phyloP scores from a whole-genome alignment of 2,888 invertebrate genomes.

The Aplocera efformata region DNA sequence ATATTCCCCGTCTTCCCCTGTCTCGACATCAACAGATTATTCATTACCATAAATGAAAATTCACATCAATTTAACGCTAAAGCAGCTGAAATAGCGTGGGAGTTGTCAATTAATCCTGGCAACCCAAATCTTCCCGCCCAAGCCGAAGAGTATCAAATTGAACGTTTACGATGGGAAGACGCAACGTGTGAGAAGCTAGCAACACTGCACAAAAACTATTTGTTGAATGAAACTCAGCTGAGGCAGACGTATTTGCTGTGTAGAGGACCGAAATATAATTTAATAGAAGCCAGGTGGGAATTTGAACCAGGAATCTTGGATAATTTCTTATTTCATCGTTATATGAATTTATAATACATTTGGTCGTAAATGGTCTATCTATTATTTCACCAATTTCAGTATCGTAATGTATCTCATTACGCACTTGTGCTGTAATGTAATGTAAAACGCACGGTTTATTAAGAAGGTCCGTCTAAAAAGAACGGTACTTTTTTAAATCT shows the following conservation, averaged over 20 bases:
- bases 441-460: too few relatives aligned
- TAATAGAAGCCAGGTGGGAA: conserved; percentile 76
- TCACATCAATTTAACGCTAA: conserved; percentile 48
- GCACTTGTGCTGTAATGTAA: too few relatives aligned
- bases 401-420: too few relatives aligned
- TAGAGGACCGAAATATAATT: conserved; percentile 81
- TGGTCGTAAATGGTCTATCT: too few relatives aligned
- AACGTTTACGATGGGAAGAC: conserved; percentile 54
- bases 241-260: conserved; percentile 82
- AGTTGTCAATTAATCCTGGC: conserved; percentile 49
- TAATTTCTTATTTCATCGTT: too few relatives aligned
- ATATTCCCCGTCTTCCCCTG: conserved; percentile 22
- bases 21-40: conserved; percentile 37
- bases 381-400: too few relatives aligned
- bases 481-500: too few relatives aligned
- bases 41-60: conserved; percentile 54
- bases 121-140: conserved; percentile 39
- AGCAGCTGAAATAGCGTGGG: conserved; percentile 65
- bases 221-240: conserved; percentile 55
- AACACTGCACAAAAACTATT: conserved; percentile 36
- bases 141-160: conserved; percentile 46
- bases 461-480: too few relatives aligned
- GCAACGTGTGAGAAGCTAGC: conserved; percentile 45
- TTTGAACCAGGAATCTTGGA: neutral
- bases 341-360: too few relatives aligned